A percentile compares a stretch with the other conserved stretches of the same genome.
Evolutionary conservation across 2,888 invertebrate genomes (phyloP).

Genomic region (Bibio marci): DNA sequence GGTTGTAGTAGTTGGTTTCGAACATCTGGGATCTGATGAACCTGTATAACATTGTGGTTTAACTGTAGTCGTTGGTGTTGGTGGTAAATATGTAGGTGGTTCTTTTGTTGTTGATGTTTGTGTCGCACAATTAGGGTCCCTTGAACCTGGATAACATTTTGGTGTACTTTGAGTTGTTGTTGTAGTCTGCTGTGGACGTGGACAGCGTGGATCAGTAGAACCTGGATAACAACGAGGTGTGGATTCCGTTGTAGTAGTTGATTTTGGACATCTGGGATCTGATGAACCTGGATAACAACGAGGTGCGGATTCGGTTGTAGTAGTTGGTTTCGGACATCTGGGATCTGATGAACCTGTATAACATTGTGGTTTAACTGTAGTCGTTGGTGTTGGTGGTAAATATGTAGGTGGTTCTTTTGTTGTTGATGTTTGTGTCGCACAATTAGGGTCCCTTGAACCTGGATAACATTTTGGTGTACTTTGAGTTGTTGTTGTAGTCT

Average conservation of each 20-base stretch:
- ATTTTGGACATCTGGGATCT: conserved; percentile 29
- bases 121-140: too few relatives aligned
- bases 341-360: conserved; percentile 28
- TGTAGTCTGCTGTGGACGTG: conserved; percentile 19
- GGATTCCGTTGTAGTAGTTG: conserved; percentile 15
- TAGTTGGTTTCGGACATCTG: conserved; percentile 18
- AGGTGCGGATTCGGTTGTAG: conserved; percentile 11
- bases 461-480: too few relatives aligned
- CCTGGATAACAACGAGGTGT: conserved; percentile 23
- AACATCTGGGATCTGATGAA: conserved; percentile 27
- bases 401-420: conserved; percentile 6
- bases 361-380: conserved; percentile 15
- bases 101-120: conserved; percentile 18
- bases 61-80: conserved; percentile 12
- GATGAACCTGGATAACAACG: conserved; percentile 18
- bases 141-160: too few relatives aligned
- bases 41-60: conserved; percentile 17
- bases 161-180: conserved; percentile 22
- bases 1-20: conserved; percentile 23
- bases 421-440: conserved; percentile 8
- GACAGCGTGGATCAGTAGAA: conserved; percentile 20
- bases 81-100: conserved; percentile 10
- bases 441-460: conserved; percentile 7
- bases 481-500: conserved; percentile 19
- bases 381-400: conserved; percentile 10